Evolutionary conservation across 2,888 invertebrate species (phyloP).

Genomic region (Clusia tigrina): DNA sequence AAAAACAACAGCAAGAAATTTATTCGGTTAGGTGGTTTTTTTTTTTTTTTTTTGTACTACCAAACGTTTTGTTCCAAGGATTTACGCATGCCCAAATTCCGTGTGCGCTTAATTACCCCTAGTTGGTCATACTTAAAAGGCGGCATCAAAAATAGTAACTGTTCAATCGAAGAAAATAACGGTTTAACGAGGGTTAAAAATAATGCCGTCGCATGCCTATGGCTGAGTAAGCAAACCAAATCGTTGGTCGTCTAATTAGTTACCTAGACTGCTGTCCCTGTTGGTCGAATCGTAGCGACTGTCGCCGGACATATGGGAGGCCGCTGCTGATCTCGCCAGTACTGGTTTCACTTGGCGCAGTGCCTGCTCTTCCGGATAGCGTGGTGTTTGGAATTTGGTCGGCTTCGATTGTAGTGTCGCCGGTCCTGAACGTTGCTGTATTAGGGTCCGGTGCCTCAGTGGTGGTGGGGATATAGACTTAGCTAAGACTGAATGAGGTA

Average conservation of each 20-base stretch:
- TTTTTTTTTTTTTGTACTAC: background rate
- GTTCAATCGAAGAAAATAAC: background rate
- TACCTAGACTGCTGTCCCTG: conserved; percentile 64
- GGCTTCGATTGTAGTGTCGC: conserved; percentile 61
- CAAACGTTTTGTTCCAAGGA: background rate
- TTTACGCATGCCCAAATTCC: conserved; percentile 3
- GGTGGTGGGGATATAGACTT: conserved; percentile 66
- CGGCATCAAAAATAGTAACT: conserved; percentile 17
- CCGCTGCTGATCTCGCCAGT: conserved; percentile 49
- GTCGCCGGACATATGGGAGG: conserved; percentile 48
- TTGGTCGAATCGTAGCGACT: conserved; percentile 57
- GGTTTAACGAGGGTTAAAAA: background rate
- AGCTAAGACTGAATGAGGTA: conserved; percentile 64
- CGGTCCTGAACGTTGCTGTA: conserved; percentile 64
- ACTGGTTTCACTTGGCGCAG: conserved; percentile 58
- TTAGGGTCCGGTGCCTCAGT: conserved; percentile 64
- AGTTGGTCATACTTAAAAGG: conserved; percentile 12
- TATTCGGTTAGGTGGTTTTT: too few species aligned
- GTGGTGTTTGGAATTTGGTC: conserved; percentile 64
- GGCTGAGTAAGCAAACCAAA: background rate
- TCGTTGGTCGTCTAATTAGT: conserved; percentile 29
- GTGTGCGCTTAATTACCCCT: background rate
- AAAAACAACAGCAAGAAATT: too few species aligned
- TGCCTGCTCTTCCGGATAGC: conserved; percentile 64
- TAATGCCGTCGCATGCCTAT: background rate